These are phyloP conservation scores for Phoxinus phoxinus DNA, from an alignment of 2,113 vertebrate genomes.

Conservation along the genomic window DNA sequence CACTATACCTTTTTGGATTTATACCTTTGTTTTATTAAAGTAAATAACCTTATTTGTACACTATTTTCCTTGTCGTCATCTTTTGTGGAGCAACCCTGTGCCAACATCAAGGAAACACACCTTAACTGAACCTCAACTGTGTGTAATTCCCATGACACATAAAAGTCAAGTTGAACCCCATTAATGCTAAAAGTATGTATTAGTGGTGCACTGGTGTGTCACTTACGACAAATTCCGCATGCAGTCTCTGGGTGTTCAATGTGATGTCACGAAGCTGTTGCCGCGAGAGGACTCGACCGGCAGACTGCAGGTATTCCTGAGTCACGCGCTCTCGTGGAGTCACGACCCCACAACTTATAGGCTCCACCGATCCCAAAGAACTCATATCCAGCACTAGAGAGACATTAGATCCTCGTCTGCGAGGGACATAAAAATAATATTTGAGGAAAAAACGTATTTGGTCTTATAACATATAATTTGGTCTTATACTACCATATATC, in stretches of 20 bases:
- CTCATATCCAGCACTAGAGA: conserved; percentile 96
- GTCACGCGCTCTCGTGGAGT: conserved; percentile 88
- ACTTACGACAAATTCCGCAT: conserved; percentile 91
- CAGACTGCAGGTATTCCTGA: conserved; percentile 89
- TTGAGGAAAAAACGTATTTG: neutral
- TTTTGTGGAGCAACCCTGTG: too few relatives aligned
- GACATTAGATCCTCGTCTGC: conserved; percentile 93
- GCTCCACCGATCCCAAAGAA: conserved; percentile 85
- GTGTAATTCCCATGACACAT: neutral
- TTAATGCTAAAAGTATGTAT: neutral
- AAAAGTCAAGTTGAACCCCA: neutral
- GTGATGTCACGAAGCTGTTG: conserved; percentile 82
- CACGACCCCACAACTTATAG: conserved; percentile 77
- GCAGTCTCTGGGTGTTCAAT: conserved; percentile 84
- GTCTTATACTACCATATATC: too few relatives aligned
- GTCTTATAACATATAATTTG: too few relatives aligned
- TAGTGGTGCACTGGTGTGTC: neutral
- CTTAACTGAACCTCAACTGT: neutral
- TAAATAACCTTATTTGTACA: too few relatives aligned
- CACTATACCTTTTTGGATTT: too few relatives aligned
- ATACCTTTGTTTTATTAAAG: too few relatives aligned
- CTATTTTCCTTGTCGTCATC: too few relatives aligned
- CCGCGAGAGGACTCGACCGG: conserved; percentile 81
- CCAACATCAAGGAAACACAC: neutral
- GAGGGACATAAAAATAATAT: neutral